phyloP scores from a whole-genome alignment of 2,113 vertebrate species.

The Eleginops maclovinus region DNA sequence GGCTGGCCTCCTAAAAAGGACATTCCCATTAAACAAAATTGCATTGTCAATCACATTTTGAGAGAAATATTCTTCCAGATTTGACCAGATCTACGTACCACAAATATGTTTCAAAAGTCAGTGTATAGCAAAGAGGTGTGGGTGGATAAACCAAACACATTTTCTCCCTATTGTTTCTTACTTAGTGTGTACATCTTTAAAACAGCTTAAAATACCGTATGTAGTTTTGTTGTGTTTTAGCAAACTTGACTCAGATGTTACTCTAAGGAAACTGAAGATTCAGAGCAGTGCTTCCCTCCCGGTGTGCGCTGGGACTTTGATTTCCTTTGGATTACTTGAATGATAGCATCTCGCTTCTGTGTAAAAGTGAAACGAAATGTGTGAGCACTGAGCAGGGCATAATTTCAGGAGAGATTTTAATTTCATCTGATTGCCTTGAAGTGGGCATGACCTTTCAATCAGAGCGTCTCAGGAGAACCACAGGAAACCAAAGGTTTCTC shows the following conservation, averaged over 20 bases:
- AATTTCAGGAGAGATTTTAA: neutral
- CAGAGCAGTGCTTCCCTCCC: too few species aligned
- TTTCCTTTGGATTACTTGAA: too few species aligned
- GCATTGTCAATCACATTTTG: neutral
- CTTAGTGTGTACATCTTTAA: neutral
- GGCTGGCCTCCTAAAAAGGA: too few species aligned
- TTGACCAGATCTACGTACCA: too few species aligned
- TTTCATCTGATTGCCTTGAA: neutral
- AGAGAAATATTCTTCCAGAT: too few species aligned
- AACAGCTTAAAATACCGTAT: neutral
- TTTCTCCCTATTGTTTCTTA: neutral
- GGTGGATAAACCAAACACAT: neutral
- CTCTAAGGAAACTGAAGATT: neutral
- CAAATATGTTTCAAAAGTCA: too few species aligned
- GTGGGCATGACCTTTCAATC: constrained; percentile 11
- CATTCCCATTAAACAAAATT: too few species aligned
- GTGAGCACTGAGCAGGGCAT: neutral
- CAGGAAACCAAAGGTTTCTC: neutral
- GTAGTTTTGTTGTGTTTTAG: neutral
- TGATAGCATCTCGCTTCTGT: neutral
- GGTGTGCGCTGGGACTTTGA: too few species aligned
- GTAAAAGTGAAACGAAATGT: neutral
- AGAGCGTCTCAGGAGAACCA: neutral
- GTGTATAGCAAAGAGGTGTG: too few species aligned
- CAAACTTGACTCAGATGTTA: neutral